Percentiles rank a stretch among this genome's conserved stretches.
Conservation (phyloP, 2,888 invertebrate species). For the Kuschelorhynchus macadamiae region DNA sequence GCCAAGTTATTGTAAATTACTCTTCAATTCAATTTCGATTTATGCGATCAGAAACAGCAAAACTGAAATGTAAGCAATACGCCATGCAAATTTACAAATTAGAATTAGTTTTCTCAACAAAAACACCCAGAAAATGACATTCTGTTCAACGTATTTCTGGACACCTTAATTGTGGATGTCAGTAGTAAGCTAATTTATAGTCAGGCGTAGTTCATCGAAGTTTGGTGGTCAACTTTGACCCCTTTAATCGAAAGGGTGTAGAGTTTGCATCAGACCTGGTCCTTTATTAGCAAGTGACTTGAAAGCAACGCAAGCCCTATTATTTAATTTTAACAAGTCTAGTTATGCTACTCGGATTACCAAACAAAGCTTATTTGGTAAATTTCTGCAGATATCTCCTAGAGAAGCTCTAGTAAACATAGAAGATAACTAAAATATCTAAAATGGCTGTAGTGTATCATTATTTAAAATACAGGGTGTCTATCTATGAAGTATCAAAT, state of each 20-base stretch:
- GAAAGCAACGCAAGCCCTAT: conserved; percentile 11
- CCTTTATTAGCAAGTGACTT: conserved; percentile 41
- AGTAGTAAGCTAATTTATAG: conserved; percentile 60
- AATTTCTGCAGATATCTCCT: too few relatives aligned
- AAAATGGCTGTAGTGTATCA: too few relatives aligned
- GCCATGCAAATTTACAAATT: conserved; percentile 14
- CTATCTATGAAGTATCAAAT: too few relatives aligned
- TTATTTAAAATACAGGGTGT: too few relatives aligned
- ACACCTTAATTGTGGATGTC: conserved; percentile 57
- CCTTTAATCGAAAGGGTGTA: conserved; percentile 43
- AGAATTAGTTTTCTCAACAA: conserved; percentile 30
- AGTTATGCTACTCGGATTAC: too few relatives aligned
- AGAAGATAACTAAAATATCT: too few relatives aligned
- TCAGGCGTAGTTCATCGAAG: conserved; percentile 57
- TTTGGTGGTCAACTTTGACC: conserved; percentile 57
- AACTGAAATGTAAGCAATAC: background rate
- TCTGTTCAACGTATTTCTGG: conserved; percentile 54
- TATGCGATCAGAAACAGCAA: background rate
- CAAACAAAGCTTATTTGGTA: too few relatives aligned
- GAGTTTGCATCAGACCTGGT: conserved; percentile 41
- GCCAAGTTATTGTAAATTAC: too few relatives aligned
- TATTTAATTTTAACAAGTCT: conserved; percentile 22
- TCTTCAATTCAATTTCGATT: too few relatives aligned
- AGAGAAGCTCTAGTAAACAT: too few relatives aligned
- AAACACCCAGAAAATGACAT: conserved; percentile 57